These are phyloP conservation scores for Ophion ventricosus DNA, from an alignment of 2,888 invertebrate genomes.

Conservation along the genomic window DNA sequence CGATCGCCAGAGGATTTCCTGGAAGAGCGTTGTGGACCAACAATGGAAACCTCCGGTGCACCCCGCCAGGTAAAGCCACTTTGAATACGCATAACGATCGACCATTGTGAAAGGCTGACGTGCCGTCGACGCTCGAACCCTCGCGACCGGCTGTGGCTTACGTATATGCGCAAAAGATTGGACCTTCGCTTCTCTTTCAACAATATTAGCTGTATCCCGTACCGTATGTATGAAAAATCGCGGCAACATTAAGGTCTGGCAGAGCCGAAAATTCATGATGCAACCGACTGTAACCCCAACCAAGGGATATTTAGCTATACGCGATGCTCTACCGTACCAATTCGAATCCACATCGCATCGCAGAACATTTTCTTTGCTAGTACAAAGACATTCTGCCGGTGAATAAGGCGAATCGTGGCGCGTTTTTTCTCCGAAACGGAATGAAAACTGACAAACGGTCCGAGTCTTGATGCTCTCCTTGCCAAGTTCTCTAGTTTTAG, in stretches of 20 bases:
- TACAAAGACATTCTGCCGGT: conserved; percentile 21
- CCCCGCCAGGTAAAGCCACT: conserved; percentile 80
- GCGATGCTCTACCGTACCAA: conserved; percentile 41
- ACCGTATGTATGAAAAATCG: conserved; percentile 74
- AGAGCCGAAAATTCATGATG: conserved; percentile 65
- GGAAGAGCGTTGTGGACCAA: conserved; percentile 74
- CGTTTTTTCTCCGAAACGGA: neutral
- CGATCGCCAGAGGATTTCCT: conserved; percentile 76
- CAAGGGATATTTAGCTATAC: conserved; percentile 24
- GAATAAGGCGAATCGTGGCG: neutral
- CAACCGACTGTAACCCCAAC: conserved; percentile 67
- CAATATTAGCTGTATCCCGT: conserved; percentile 39
- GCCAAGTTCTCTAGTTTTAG: no score
- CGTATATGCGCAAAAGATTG: conserved; percentile 34
- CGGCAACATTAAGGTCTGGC: conserved; percentile 77
- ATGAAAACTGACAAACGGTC: neutral
- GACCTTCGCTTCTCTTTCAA: conserved; percentile 51
- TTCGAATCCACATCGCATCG: conserved; percentile 48
- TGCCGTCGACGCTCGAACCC: conserved; percentile 57
- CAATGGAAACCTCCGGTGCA: conserved; percentile 75
- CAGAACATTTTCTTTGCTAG: conserved; percentile 8
- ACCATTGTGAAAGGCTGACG: conserved; percentile 76
- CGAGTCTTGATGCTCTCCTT: neutral
- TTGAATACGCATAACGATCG: conserved; percentile 82
- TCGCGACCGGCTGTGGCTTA: conserved; percentile 68